A percentile compares a stretch with the other conserved stretches of the same genome.
These are phyloP conservation scores for Phrynosoma blainvillii DNA, from an alignment of 2,113 vertebrate genomes.

Conservation along the genomic window DNA sequence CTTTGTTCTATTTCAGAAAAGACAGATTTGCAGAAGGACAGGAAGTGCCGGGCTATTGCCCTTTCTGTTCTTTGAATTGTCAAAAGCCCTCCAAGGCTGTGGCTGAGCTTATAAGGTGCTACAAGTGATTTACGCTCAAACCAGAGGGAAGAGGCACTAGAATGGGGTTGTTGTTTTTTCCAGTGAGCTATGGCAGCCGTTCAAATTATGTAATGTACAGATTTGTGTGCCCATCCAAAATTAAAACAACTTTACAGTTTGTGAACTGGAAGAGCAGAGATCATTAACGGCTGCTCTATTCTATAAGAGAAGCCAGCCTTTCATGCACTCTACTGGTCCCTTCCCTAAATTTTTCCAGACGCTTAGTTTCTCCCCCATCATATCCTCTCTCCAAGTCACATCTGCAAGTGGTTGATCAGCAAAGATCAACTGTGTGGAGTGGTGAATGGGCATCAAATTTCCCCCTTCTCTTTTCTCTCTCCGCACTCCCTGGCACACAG, in stretches of 20 bases:
- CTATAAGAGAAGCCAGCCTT: not conserved
- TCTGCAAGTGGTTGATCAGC: slow-evolving; percentile 9
- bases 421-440: not conserved
- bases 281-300: not conserved
- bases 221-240: not conserved
- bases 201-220: not conserved
- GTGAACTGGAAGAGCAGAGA: not conserved
- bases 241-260: not conserved
- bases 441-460: not conserved
- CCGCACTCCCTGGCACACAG: not conserved
- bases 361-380: not conserved
- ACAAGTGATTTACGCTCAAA: not conserved
- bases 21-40: not conserved
- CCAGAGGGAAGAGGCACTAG: not conserved
- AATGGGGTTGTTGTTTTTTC: not conserved
- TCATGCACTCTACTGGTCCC: not conserved
- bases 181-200: not conserved
- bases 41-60: not conserved
- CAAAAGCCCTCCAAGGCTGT: not conserved
- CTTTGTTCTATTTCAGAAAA: not conserved
- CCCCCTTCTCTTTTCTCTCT: not conserved
- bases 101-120: not conserved
- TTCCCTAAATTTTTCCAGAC: slow-evolving; percentile 9
- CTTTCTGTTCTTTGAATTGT: not conserved
- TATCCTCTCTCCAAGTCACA: not conserved